Evolutionary conservation across 1,140 invertebrate genomes (phyloP).

Genomic region (Sarcophaga peregrina): DNA sequence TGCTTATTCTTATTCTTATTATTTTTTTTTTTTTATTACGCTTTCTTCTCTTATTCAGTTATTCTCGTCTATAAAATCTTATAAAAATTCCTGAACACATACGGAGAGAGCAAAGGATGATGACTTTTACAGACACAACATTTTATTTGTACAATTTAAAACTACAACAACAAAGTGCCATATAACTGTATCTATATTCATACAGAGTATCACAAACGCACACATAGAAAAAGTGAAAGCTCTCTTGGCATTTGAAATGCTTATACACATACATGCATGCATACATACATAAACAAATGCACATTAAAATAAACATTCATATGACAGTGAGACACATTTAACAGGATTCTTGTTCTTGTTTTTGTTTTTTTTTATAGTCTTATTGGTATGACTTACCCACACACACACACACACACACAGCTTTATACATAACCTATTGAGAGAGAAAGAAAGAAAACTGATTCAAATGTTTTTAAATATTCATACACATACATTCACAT

Average conservation of each 20-base stretch:
- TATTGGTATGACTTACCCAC: background rate
- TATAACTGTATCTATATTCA: background rate
- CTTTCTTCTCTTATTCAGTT: background rate
- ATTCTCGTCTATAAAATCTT: constrained; percentile 12
- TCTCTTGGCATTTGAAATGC: constrained; percentile 41
- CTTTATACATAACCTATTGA: no score
- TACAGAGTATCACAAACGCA: constrained; percentile 4
- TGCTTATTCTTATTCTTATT: no score
- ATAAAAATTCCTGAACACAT: background rate
- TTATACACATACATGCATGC: background rate
- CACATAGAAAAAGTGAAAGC: constrained; percentile 42
- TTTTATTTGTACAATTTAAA: constrained; percentile 28
- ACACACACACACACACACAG: no score
- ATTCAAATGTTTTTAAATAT: constrained; percentile 34
- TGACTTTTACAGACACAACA: background rate
- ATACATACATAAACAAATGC: background rate
- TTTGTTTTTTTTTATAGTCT: background rate
- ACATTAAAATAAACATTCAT: constrained; percentile 3
- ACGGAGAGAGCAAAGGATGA: background rate
- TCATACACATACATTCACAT: constrained; percentile 12
- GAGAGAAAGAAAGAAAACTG: background rate
- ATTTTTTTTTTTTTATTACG: no score
- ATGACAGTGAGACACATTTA: constrained; percentile 24
- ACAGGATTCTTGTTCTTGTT: constrained; percentile 7
- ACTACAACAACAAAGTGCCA: constrained; percentile 10